These are phyloP conservation scores for Acrobeloides nanus DNA, from an alignment of 2,888 invertebrate genomes.

Conservation along the genomic window DNA sequence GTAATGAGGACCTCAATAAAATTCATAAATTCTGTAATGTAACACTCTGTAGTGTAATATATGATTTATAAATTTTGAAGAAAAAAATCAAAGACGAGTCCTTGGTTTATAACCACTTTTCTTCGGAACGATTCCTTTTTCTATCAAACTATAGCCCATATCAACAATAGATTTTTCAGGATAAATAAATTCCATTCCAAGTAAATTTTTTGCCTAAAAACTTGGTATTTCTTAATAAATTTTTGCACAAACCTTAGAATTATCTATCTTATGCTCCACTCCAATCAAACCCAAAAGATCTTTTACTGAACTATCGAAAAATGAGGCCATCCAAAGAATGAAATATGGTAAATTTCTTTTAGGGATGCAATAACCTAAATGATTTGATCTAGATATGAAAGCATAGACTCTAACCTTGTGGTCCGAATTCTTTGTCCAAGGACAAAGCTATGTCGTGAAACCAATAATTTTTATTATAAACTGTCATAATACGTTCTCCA, in stretches of 20 bases:
- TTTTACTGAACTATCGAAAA: slow-evolving; percentile 57
- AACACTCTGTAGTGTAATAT: too few species aligned
- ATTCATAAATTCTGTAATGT: too few species aligned
- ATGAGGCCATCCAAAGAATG: slow-evolving; percentile 54
- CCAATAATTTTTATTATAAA: slow-evolving; percentile 54
- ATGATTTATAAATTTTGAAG: too few species aligned
- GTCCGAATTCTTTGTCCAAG: slow-evolving; percentile 57
- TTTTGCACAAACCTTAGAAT: too few species aligned
- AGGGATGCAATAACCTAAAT: too few species aligned
- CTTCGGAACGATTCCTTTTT: slow-evolving; percentile 55
- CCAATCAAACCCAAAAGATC: too few species aligned
- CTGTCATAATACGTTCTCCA: slow-evolving; percentile 55
- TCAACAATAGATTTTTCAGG: too few species aligned
- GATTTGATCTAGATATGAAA: too few species aligned
- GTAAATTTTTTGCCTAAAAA: slow-evolving; percentile 56
- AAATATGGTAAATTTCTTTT: slow-evolving; percentile 56
- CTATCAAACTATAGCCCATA: slow-evolving; percentile 58
- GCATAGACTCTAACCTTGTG: slow-evolving; percentile 57
- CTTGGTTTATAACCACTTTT: slow-evolving; percentile 24
- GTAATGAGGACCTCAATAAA: too few species aligned
- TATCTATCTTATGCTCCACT: slow-evolving; percentile 53
- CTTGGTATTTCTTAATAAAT: too few species aligned
- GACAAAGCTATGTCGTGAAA: slow-evolving; percentile 58
- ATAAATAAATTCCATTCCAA: slow-evolving; percentile 57
- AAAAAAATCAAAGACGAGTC: too few species aligned